Evolutionary conservation across 1,140 invertebrate genomes (phyloP), one percentile per base, ranked within the genome.

Genomic region (Aethina tumida): DNA sequence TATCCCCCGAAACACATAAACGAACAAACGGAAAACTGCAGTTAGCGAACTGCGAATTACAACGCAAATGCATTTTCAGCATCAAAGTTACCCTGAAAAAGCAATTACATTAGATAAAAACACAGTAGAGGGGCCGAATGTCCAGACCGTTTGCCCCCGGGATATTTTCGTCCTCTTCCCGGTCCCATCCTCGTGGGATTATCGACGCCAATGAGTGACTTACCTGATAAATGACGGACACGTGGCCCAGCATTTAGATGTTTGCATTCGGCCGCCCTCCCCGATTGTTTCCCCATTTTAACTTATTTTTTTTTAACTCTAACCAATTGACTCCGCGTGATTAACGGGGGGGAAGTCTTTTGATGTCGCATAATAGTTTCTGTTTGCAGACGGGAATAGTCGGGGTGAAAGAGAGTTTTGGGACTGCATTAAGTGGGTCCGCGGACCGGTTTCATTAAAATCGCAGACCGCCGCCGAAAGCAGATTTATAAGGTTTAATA

Each of bases 31-130:
- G 5, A 13, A 26, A 26, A 26, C 24, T 26, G 24, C 24, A 26
- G 24, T 26, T 26, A 26, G 24, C 24, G 13, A 26, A 26, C 24
- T 26, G 24, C n/a, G 24, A 26, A 26, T 26, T 26, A 26, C 24
- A 26, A 26, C 24, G 13, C 24, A 26, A 26, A 26, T 26, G 24
- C 24, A 26, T 26, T 26, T 26, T 5, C 24, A 26, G 24, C 24
- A 13, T 26, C 24, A 26, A 26, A 10, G 24, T 13, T 2, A 13
- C 2, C 24, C 24, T n/a, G 24, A 13, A 26, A 26, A 13, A 10
- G 24, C 24, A 26, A 26, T 26, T 26, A 26, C 24, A 26, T 26
- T 26, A 26, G 24, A 26, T 26, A 26, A 26, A 26, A 26, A 26
- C 24, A 26, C n/a, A 26, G 13, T 13, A 2, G 24, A 13, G 24